Evolutionary conservation across 2,113 vertebrate species (phyloP), one percentile per base, ranked within the genome.

Genomic region (Romanogobio albipinnatus): DNA sequence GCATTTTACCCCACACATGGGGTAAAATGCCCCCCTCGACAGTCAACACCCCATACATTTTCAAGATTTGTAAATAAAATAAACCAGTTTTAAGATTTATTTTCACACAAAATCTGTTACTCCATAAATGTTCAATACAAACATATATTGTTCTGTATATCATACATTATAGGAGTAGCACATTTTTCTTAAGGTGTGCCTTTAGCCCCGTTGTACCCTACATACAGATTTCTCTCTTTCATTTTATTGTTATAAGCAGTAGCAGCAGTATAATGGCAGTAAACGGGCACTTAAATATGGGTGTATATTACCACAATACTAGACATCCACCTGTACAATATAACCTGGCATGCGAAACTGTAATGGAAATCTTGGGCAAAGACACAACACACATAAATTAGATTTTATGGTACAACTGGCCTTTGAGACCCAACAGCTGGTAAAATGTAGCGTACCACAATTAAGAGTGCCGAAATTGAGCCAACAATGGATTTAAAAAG

Each of bases 391-490:
- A 82, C 62, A 82, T 75, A 59, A 87, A 76, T 61, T 74, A 53
- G 26, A 87, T 84, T 87, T 87, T 81, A 62, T 15, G 76, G 70
- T 76, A 76, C 62, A 80, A 78, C 82, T 59, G 24, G 71, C 24
- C 33, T 47, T 73, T 22, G 56, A 76, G 39, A 81, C 77, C 24
- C 19, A 59, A 74, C 86, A 87, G 82, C 86, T 87, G 86, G 80
- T 84, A 59, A 11, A 24, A 49, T 68, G 26, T 24, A 36, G 56
- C 36, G 47, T 51, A 70, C 58, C 76, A 70, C 58, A 36, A 29
- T 59, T 74, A 33, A 29, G 9, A 53, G 24, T 0, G 45, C 47
- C 36, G 76, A 79, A 43, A n/a, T 47, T 74, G 80, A 87, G 58
- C 70, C 43, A 70, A n/a, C 17, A 17, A 33, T 17, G 74, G 22